Base-by-base conservation (phyloP, 2,113 vertebrate genomes). In the Chauna torquata region DNA sequence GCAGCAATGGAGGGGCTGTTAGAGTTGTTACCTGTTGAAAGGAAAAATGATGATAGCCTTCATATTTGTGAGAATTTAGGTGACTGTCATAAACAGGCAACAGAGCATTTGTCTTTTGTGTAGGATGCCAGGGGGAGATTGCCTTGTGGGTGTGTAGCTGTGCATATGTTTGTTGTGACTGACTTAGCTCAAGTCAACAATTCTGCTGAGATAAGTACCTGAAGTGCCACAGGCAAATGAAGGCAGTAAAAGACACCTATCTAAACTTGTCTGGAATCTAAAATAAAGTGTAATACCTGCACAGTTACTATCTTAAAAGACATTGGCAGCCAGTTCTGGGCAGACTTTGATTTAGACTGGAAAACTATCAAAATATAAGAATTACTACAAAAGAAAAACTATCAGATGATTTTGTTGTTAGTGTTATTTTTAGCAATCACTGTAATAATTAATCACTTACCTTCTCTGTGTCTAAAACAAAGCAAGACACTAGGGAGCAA, bases 161-260 rank as follows among this genome's bases (percentile, higher is more conserved):
- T 88, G 74, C 4, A 7, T 40, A 15, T 25, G 24, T 88, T 93
- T 82, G 47, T 75, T 96, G 82, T 47, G 58, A 62, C 38, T 93
- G 40, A 55, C 79, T 91, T 90, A 72, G 44, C 30, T 75, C 64
- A 68, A 84, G 62, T 74, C 90, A 90, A 25, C 94, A 88, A 90
- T 82, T 94, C 79, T 88, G 72, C 85, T 88, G 75, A 86, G 71
- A 70, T 78, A 81, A 92, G 64, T 47, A 88, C 23, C 79, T 86
- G 68, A 50, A 93, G 81, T 75, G 44, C n/a, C n/a, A 86, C 45
- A 76, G 76, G 42, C 15, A 71, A 83, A 88, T 55, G 75, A 78
- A 38, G 62, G 64, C 83, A 88, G 64, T 52, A 54, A 93, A 92
- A 90, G 44, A 12, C 42, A 92, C 69, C 32, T 88, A 74, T 50